Evolutionary conservation across 2,113 vertebrate genomes (phyloP).

Genomic region (Oryctolagus cuniculus): mOryCun1.1 NC_091434.1:146028001-146028500

Average conservation of each 20-base stretch:
- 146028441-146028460: not conserved
- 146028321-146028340: constrained; percentile 62
- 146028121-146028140: not conserved
- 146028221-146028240: not conserved
- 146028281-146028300: constrained; percentile 5
- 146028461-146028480: not conserved
- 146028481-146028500: constrained; percentile 44
- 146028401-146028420: not conserved
- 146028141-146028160: not conserved
- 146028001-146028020: not conserved
- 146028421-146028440: constrained; percentile 26
- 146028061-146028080: not conserved
- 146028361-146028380: not conserved
- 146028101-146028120: not conserved
- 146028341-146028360: constrained; percentile 23
- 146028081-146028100: not conserved
- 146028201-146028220: not conserved
- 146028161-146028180: not conserved
- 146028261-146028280: constrained; percentile 4
- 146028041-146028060: not conserved
- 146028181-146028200: not conserved
- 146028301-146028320: constrained; percentile 54
- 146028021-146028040: not conserved
- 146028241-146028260: not conserved
- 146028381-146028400: constrained; percentile 15